A percentile compares a stretch with the other conserved stretches of the same genome.
These are phyloP conservation scores for Physella acuta DNA, from an alignment of 1,140 invertebrate species.

Conservation along the genomic window DNA sequence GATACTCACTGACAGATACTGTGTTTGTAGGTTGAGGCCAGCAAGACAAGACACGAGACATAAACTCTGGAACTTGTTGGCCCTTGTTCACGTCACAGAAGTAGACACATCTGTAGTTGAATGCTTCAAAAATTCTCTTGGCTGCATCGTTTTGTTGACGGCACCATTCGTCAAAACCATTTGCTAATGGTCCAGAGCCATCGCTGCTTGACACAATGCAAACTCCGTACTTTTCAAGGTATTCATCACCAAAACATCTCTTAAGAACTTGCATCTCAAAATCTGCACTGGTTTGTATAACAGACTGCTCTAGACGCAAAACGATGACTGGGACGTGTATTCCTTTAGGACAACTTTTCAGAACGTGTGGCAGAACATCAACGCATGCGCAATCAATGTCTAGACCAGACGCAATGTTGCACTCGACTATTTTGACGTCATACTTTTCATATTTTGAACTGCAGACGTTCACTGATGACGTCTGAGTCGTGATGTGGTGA, in stretches of 20 bases:
- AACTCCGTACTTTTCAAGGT: neutral
- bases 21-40: neutral
- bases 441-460: constrained; percentile 2
- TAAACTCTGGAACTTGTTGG: neutral
- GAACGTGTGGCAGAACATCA: neutral
- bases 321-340: neutral
- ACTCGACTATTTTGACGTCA: constrained; percentile 2
- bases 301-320: neutral
- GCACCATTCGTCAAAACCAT: neutral
- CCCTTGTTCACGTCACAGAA: neutral
- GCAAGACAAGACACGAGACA: neutral
- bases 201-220: neutral
- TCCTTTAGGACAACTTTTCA: neutral
- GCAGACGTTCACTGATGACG: neutral
- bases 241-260: neutral
- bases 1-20: constrained; percentile 4
- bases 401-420: neutral
- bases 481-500: neutral
- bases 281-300: neutral
- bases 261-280: neutral
- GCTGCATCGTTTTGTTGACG: neutral
- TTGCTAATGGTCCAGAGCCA: neutral
- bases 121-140: neutral
- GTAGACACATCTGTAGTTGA: constrained; percentile 5
- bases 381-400: neutral